Conservation (phyloP, 2,888 invertebrate species). For the Gastrophysa polygoni region DNA sequence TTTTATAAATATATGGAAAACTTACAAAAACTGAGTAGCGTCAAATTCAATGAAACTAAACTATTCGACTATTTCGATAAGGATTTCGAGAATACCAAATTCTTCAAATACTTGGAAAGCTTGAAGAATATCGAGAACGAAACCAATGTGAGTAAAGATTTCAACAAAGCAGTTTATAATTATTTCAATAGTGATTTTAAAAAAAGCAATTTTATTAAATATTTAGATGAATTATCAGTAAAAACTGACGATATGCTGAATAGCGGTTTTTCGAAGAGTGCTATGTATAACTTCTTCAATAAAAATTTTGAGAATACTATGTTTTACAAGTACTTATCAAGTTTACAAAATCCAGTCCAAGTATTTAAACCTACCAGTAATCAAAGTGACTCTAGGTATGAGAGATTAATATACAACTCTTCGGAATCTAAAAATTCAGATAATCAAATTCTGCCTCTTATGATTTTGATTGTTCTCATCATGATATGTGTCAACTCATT, state of each 20-base stretch:
- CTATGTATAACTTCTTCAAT: constrained; percentile 21
- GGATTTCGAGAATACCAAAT: constrained; percentile 17
- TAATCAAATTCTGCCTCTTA: not conserved
- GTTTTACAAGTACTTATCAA: constrained; percentile 19
- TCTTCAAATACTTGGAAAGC: constrained; percentile 17
- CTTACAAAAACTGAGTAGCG: constrained; percentile 6
- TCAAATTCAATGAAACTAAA: constrained; percentile 11
- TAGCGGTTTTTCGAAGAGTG: constrained; percentile 7
- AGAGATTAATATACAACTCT: not conserved
- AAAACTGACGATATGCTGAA: constrained; percentile 8
- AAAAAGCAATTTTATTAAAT: constrained; percentile 18
- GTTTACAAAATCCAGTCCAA: not conserved
- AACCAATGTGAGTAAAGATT: not conserved
- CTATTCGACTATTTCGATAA: constrained; percentile 15
- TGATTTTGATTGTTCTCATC: not conserved
- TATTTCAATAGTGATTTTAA: constrained; percentile 15
- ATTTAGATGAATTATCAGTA: constrained; percentile 9
- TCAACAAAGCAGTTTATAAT: constrained; percentile 3
- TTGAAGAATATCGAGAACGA: not conserved
- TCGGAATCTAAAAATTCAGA: not conserved
- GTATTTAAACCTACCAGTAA: not conserved
- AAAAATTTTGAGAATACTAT: constrained; percentile 19
- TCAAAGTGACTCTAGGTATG: not conserved
- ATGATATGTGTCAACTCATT: not conserved
- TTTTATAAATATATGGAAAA: constrained; percentile 25